Percentiles rank a stretch among this genome's conserved stretches.
These are phyloP conservation scores for Chydorus sphaericus DNA, from an alignment of 2,888 invertebrate species.

Conservation along the genomic window DNA sequence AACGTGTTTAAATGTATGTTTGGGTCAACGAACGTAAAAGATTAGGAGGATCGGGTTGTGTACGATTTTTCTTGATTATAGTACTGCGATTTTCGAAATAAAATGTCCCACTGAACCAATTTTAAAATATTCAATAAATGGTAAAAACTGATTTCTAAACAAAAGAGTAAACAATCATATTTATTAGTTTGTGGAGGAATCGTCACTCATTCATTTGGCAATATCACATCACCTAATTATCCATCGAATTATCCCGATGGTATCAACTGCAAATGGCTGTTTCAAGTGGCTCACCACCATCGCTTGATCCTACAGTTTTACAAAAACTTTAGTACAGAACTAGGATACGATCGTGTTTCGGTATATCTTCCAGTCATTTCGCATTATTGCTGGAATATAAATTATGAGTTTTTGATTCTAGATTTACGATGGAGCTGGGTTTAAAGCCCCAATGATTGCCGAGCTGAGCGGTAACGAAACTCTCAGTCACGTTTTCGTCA, in stretches of 20 bases:
- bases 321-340: background rate
- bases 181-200: background rate
- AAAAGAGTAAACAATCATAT: no score
- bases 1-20: no score
- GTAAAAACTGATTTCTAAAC: no score
- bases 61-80: no score
- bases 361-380: background rate
- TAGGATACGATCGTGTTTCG: background rate
- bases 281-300: background rate
- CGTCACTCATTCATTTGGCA: background rate
- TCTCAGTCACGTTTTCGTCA: background rate
- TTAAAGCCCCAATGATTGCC: background rate
- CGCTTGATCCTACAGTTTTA: background rate
- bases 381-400: background rate
- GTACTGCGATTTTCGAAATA: no score
- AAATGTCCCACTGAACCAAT: no score
- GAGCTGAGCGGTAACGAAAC: background rate
- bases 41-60: no score
- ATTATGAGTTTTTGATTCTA: background rate
- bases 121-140: no score
- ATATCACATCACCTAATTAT: background rate
- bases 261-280: background rate
- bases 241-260: background rate
- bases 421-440: background rate
- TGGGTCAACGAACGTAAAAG: no score